Evolutionary conservation across 2,113 vertebrate genomes (phyloP).

Genomic region (Dasyurus viverrinus): DNA sequence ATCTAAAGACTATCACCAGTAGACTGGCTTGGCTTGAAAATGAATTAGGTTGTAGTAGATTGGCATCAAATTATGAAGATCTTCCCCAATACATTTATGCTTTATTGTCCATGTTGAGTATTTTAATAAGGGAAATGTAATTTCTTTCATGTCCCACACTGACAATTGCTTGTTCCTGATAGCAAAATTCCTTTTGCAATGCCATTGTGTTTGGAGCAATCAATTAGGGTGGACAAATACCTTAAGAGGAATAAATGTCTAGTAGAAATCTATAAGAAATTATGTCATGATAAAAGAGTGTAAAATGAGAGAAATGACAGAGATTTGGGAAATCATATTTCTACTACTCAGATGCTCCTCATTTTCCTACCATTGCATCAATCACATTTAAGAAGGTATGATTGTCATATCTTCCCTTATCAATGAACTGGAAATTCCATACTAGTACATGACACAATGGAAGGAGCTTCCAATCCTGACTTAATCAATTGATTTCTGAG

Average conservation of each 20-base stretch:
- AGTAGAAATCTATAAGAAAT: neutral
- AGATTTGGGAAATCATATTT: neutral
- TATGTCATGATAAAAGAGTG: neutral
- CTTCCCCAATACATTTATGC: neutral
- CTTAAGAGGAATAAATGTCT: neutral
- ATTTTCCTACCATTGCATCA: neutral
- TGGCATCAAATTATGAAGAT: neutral
- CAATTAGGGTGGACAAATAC: neutral
- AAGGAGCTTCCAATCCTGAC: neutral
- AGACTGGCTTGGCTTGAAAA: neutral
- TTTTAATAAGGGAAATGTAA: neutral
- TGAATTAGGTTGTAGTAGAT: neutral
- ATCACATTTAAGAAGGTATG: neutral
- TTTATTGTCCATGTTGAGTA: neutral
- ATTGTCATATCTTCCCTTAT: neutral
- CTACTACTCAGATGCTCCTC: neutral
- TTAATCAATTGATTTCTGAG: neutral
- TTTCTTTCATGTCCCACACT: neutral
- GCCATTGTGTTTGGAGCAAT: neutral
- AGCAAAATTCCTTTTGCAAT: neutral
- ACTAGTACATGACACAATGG: neutral
- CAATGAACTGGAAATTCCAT: neutral
- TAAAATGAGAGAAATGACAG: neutral
- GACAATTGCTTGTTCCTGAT: neutral
- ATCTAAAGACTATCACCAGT: neutral